phyloP scores from a whole-genome alignment of 2,113 vertebrate genomes.

The Apodemus sylvaticus region DNA sequence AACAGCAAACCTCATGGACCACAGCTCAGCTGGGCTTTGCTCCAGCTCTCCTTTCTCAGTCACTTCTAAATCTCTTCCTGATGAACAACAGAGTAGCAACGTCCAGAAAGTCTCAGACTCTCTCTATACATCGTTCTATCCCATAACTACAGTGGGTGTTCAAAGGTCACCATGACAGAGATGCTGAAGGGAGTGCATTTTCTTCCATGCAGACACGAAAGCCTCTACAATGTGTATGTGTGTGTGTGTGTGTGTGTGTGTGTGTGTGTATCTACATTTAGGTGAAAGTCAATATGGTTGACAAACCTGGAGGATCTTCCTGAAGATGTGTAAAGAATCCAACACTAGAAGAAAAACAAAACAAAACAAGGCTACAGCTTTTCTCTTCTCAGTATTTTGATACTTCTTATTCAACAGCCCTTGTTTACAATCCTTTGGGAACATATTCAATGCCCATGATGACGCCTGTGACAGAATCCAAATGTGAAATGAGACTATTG shows the following conservation, averaged over 20 bases:
- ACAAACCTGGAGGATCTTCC: not conserved
- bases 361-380: not conserved
- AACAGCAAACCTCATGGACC: not conserved
- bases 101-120: not conserved
- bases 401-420: conserved; percentile 19
- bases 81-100: not conserved
- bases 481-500: conserved; percentile 57
- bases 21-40: not conserved
- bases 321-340: not conserved
- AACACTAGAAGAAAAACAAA: not conserved
- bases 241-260: too few relatives aligned
- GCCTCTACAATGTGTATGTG: too few relatives aligned
- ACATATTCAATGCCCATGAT: conserved; percentile 20
- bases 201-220: not conserved
- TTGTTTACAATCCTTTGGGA: conserved; percentile 31
- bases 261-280: not conserved
- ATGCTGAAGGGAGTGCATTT: not conserved
- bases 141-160: not conserved
- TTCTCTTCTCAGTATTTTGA: not conserved
- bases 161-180: not conserved
- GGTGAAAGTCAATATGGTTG: not conserved
- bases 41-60: too few relatives aligned
- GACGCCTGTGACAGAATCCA: not conserved
- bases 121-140: not conserved
- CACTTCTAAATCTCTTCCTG: not conserved